These are phyloP conservation scores for Drosophila putrida DNA, from an alignment of 2,888 invertebrate species.

Conservation along the genomic window DNA sequence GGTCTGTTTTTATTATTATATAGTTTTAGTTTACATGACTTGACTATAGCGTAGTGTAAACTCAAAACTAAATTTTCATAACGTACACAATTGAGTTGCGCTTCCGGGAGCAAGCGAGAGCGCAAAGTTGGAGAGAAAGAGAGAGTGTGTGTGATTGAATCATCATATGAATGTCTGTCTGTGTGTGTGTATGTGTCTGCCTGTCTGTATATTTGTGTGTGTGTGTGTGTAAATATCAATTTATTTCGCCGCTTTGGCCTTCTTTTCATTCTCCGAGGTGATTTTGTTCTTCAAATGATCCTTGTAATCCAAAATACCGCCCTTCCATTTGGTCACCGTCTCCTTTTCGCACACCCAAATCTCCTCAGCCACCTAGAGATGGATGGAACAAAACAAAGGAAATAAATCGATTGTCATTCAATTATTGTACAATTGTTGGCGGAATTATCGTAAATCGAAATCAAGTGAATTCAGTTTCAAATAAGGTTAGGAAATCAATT, in stretches of 20 bases:
- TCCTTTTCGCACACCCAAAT: slow-evolving; percentile 99
- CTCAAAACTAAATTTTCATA: slow-evolving; percentile 59
- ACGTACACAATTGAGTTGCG: slow-evolving; percentile 19
- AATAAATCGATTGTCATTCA: background rate
- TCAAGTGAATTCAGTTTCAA: too few species aligned
- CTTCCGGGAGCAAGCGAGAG: slow-evolving; percentile 1
- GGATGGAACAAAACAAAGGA: background rate
- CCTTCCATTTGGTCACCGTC: slow-evolving; percentile 98
- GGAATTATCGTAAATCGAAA: too few species aligned
- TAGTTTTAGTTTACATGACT: slow-evolving; percentile 37
- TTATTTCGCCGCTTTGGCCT: slow-evolving; percentile 73
- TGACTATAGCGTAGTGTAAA: slow-evolving; percentile 49
- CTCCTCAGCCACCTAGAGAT: slow-evolving; percentile 96
- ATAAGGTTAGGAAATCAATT: too few species aligned
- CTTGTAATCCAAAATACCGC: slow-evolving; percentile 98
- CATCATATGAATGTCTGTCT: slow-evolving; percentile 19
- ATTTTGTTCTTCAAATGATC: slow-evolving; percentile 96
- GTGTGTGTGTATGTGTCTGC: slow-evolving; percentile 12
- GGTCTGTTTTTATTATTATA: slow-evolving; percentile 5
- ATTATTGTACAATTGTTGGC: background rate
- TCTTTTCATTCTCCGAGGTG: slow-evolving; percentile 86
- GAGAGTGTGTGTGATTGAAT: slow-evolving; percentile 3
- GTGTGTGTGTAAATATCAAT: slow-evolving; percentile 34
- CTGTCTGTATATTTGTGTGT: slow-evolving; percentile 18
- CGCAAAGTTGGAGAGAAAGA: slow-evolving; percentile 4